A percentile compares a stretch with the other conserved stretches of the same genome.
phyloP scores from a whole-genome alignment of 1,140 invertebrate genomes.

The Ectropis grisescens region DNA sequence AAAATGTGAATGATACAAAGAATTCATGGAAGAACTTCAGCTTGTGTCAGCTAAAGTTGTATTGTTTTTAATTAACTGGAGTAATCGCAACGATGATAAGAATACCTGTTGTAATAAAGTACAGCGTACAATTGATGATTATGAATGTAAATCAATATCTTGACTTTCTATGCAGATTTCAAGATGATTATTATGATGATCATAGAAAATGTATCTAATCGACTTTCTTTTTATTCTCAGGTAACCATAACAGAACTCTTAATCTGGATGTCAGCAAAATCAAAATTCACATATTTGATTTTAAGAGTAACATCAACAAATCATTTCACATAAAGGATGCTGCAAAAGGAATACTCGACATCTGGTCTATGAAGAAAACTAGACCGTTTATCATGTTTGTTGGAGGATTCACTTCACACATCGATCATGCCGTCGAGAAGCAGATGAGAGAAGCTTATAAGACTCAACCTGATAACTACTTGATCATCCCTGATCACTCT shows the following conservation, averaged over 20 bases:
- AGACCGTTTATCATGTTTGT: constrained; percentile 53
- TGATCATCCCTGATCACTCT: constrained; percentile 56
- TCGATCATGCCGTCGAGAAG: constrained; percentile 44
- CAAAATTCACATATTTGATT: constrained; percentile 51
- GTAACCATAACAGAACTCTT: constrained; percentile 34
- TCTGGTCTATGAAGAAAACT: constrained; percentile 32
- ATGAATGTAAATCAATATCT: no score
- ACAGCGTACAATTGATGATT: no score
- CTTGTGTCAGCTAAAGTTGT: no score
- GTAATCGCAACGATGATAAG: no score
- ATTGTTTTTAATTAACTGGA: no score
- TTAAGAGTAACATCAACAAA: constrained; percentile 25
- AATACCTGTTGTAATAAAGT: no score
- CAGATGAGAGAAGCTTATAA: constrained; percentile 37
- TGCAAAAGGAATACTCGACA: constrained; percentile 30
- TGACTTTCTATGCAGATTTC: no score
- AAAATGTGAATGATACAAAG: no score
- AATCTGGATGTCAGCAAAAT: constrained; percentile 43
- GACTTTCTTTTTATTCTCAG: constrained; percentile 33
- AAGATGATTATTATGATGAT: no score
- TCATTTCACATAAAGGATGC: constrained; percentile 34
- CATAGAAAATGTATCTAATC: no score
- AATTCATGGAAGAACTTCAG: no score
- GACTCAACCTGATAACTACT: constrained; percentile 38
- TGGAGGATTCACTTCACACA: constrained; percentile 49